These are phyloP conservation scores for Melangyna quadrimaculata DNA, from an alignment of 2,888 invertebrate species.

Conservation along the genomic window DNA sequence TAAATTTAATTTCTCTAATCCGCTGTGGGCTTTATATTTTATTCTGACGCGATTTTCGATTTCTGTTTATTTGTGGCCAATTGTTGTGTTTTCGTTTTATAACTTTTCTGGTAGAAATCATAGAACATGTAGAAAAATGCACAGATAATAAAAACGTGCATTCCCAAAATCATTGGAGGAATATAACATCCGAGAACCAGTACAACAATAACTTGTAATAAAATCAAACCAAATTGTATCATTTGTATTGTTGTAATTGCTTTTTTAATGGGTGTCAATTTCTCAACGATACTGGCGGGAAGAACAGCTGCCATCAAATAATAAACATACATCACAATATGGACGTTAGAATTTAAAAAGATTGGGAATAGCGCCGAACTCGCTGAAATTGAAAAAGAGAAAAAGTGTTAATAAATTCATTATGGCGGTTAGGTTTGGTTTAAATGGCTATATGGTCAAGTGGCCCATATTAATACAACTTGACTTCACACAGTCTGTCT, in stretches of 20 bases:
- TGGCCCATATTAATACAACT: no score
- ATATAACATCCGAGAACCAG: conserved; percentile 83
- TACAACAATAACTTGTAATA: conserved; percentile 83
- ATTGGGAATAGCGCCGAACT: conserved; percentile 85
- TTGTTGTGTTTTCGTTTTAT: conserved; percentile 15
- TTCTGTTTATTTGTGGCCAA: background rate
- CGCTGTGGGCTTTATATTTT: background rate
- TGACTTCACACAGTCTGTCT: no score
- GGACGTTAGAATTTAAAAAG: conserved; percentile 86
- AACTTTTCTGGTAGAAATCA: conserved; percentile 84
- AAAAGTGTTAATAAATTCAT: background rate
- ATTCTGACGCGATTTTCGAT: background rate
- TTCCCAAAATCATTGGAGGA: conserved; percentile 81
- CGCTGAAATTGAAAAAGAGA: conserved; percentile 81
- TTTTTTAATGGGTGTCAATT: conserved; percentile 84
- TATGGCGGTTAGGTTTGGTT: no score
- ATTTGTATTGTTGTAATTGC: conserved; percentile 86
- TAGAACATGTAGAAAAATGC: conserved; percentile 88
- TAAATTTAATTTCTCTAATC: background rate
- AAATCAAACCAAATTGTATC: conserved; percentile 86
- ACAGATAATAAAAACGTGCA: conserved; percentile 85
- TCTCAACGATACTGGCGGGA: conserved; percentile 82
- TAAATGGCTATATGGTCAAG: no score
- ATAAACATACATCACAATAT: conserved; percentile 89
- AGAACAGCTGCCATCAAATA: conserved; percentile 86